Evolutionary conservation across 2,888 invertebrate species (phyloP).

Genomic region (Thecophora atra): DNA sequence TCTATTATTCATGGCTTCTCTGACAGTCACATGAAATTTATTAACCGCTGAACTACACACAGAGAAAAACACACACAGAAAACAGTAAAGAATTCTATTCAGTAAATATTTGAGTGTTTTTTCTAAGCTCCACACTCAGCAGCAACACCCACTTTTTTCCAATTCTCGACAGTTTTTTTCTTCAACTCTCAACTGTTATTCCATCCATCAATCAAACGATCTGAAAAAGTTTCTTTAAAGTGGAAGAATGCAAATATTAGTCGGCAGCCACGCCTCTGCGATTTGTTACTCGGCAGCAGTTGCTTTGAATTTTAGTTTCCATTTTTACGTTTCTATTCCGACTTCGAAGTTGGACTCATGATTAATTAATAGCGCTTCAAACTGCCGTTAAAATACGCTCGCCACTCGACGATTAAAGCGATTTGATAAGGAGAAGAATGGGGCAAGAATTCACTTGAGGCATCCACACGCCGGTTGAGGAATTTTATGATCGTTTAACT

Average conservation of each 20-base stretch:
- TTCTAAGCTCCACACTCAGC: not conserved
- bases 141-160: constrained; percentile 21
- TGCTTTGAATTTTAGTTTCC: constrained; percentile 12
- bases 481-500: no score
- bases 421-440: no score
- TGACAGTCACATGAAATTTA: not conserved
- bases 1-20: not conserved
- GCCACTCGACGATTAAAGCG: not conserved
- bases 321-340: constrained; percentile 22
- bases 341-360: not conserved
- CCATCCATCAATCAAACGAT: constrained; percentile 30
- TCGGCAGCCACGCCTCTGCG: constrained; percentile 12
- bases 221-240: constrained; percentile 3
- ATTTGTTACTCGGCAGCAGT: constrained; percentile 19
- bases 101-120: not conserved
- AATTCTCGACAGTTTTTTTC: not conserved
- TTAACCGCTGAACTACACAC: no score
- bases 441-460: no score
- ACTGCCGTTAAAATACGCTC: not conserved
- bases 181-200: constrained; percentile 17
- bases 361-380: not conserved
- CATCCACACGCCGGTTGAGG: no score
- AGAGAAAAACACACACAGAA: not conserved
- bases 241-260: constrained; percentile 35
- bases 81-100: constrained; percentile 2